These are phyloP conservation scores for Sinodicranocentrus sp. DNA, from an alignment of 2,888 invertebrate species.

Conservation along the genomic window DNA sequence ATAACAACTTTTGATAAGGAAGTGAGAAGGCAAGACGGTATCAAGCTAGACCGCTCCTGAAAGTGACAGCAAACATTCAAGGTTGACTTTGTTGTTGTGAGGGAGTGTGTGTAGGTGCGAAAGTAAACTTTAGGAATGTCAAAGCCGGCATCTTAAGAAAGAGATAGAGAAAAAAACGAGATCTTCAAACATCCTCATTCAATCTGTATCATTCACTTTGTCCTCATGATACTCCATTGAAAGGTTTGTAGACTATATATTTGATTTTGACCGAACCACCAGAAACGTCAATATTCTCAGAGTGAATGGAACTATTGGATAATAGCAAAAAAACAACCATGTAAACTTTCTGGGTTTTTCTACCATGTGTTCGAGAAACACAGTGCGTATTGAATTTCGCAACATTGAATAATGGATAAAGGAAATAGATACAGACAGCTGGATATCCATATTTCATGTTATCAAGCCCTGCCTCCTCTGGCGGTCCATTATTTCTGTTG, in stretches of 20 bases:
- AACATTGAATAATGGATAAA: conserved; percentile 57
- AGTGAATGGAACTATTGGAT: no score
- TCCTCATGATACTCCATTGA: no score
- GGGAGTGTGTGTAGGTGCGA: conserved; percentile 27
- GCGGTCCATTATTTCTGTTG: conserved; percentile 28
- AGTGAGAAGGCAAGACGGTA: neutral
- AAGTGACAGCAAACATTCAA: conserved; percentile 49
- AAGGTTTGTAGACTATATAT: no score
- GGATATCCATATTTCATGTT: conserved; percentile 45
- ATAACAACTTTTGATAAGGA: conserved; percentile 24
- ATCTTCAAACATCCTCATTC: neutral
- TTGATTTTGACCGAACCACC: no score
- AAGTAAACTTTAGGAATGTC: conserved; percentile 13
- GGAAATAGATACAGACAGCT: conserved; percentile 49
- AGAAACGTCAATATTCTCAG: no score
- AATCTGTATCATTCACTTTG: neutral
- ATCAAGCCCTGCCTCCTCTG: conserved; percentile 26
- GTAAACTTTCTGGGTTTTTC: no score
- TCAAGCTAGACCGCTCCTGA: conserved; percentile 33
- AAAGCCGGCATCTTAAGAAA: conserved; percentile 35
- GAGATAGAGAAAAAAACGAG: neutral
- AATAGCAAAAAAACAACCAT: no score
- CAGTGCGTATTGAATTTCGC: conserved; percentile 41
- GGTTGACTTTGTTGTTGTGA: conserved; percentile 23
- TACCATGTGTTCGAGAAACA: neutral